These are phyloP conservation scores for Timema podura DNA, from an alignment of 2,888 invertebrate genomes.

Conservation along the genomic window DNA sequence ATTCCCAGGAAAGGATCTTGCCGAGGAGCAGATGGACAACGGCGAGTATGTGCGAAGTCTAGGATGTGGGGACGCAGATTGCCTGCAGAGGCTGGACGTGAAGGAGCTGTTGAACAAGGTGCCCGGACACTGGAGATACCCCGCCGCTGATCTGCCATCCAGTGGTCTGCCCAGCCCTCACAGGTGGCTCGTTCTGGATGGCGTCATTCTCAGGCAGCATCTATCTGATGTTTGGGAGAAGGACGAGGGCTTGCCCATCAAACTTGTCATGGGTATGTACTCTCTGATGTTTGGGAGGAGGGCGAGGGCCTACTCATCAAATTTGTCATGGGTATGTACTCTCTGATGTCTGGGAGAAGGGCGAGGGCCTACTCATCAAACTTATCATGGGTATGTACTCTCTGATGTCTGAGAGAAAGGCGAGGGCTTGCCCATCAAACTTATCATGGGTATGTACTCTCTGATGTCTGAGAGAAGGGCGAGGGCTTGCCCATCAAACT, in stretches of 20 bases:
- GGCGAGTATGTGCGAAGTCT: conserved; percentile 9
- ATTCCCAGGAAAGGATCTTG: conserved; percentile 62
- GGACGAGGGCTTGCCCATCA: conserved; percentile 45
- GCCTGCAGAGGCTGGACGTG: conserved; percentile 45
- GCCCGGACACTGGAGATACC: conserved; percentile 65
- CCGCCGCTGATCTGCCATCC: conserved; percentile 53
- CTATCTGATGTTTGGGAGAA: conserved; percentile 58
- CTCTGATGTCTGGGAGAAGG: conserved; percentile 54
- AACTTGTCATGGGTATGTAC: conserved; percentile 48
- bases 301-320: no score
- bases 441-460: conserved; percentile 62
- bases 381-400: conserved; percentile 48
- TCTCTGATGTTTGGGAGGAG: no score
- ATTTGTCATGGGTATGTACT: conserved; percentile 63
- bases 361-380: conserved; percentile 46
- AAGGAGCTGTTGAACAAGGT: conserved; percentile 61
- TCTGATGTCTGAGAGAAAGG: no score
- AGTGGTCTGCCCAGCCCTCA: conserved; percentile 53
- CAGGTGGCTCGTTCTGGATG: conserved; percentile 75
- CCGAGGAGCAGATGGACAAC: conserved; percentile 48
- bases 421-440: no score
- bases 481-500: conserved; percentile 49
- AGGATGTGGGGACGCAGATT: conserved; percentile 43
- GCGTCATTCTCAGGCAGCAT: conserved; percentile 61
- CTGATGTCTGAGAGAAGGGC: conserved; percentile 53